Evolutionary conservation across 1,140 invertebrate genomes (phyloP).

Genomic region (Sitophilus oryzae): DNA sequence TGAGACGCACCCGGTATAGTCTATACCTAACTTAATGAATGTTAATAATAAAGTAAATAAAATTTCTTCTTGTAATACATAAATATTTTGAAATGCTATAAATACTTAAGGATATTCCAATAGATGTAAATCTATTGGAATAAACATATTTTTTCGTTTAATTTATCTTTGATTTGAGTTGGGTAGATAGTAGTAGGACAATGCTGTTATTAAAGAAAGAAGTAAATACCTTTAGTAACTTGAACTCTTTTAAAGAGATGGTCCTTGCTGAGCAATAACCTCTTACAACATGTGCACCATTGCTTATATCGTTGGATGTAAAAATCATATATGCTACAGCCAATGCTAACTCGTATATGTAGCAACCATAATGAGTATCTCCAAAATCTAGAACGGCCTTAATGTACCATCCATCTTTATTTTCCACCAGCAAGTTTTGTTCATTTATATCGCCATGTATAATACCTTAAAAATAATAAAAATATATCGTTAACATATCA

Average conservation of each 20-base stretch:
- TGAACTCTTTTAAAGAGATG: constrained; percentile 57
- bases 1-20: no score
- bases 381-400: constrained; percentile 76
- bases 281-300: constrained; percentile 65
- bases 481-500: neutral
- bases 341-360: constrained; percentile 80
- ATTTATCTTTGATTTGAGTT: no score
- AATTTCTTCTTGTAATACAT: no score
- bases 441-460: constrained; percentile 90
- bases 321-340: constrained; percentile 75
- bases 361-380: constrained; percentile 65
- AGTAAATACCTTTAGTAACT: constrained; percentile 62
- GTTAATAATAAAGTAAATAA: no score
- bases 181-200: no score
- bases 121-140: no score
- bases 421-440: constrained; percentile 71
- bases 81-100: no score
- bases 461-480: constrained; percentile 42
- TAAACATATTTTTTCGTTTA: no score
- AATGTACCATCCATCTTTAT: constrained; percentile 44
- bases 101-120: no score
- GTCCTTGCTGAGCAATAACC: constrained; percentile 61
- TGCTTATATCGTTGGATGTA: constrained; percentile 53
- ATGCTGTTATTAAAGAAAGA: no score
- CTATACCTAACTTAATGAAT: no score